Percentiles rank a stretch among this genome's conserved stretches.
These are phyloP conservation scores for Brachypodius melanocephalos DNA, from an alignment of 2,113 vertebrate species.

Conservation along the genomic window DNA sequence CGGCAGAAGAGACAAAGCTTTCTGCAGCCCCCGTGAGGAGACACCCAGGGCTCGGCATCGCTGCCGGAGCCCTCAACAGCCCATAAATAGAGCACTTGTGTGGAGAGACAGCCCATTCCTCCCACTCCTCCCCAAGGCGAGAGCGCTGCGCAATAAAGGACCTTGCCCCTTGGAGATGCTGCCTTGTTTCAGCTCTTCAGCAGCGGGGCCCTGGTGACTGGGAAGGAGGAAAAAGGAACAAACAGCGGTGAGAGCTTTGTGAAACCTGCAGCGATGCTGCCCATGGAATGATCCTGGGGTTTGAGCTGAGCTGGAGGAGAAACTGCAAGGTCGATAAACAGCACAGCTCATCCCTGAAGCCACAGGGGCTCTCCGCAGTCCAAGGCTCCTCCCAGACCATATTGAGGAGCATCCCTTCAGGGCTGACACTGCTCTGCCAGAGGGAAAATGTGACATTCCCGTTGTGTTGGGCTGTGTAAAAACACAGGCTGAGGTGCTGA, in stretches of 20 bases:
- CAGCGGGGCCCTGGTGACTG: not conserved
- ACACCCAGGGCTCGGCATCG: not conserved
- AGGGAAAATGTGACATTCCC: not conserved
- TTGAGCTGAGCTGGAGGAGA: not conserved
- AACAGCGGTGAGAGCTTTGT: not conserved
- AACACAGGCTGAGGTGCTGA: not conserved
- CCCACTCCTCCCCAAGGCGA: not conserved
- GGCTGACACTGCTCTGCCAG: not conserved
- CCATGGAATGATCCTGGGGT: not conserved
- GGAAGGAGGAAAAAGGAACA: not conserved
- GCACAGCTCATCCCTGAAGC: not conserved
- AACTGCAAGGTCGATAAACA: not conserved
- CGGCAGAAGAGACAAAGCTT: not conserved
- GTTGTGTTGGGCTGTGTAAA: rapidly evolving
- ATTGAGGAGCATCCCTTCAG: rapidly evolving
- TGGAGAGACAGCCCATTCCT: not conserved
- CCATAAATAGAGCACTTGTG: slow-evolving; percentile 2
- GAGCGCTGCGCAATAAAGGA: not conserved
- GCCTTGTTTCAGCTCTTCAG: not conserved
- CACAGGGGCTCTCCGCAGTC: not conserved
- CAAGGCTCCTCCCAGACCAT: rapidly evolving
- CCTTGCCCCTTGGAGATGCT: not conserved
- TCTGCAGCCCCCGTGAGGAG: not conserved
- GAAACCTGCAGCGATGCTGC: not conserved
- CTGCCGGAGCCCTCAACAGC: not conserved